Percentiles rank a stretch among this genome's conserved stretches.
These are phyloP conservation scores for Cephalopterus ornatus DNA, from an alignment of 2,113 vertebrate genomes.

Conservation along the genomic window DNA sequence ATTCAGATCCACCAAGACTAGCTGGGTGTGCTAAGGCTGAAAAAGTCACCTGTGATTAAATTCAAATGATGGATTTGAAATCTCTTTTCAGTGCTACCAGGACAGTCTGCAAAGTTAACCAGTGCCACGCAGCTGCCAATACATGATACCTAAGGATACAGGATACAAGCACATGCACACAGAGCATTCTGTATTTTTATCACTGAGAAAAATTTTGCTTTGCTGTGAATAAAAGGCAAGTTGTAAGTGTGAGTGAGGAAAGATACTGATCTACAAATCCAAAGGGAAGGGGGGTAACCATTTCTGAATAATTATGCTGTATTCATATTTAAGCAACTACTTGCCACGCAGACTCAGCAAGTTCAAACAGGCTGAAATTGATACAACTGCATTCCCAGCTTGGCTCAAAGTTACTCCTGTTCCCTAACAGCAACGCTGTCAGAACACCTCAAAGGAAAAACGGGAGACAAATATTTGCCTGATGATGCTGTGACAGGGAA, in stretches of 20 bases:
- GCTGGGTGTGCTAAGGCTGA: background rate
- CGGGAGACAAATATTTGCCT: conserved; percentile 5
- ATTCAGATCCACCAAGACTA: background rate
- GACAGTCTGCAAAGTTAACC: background rate
- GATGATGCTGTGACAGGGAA: conserved; percentile 37
- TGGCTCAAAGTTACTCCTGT: background rate
- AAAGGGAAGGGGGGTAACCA: background rate
- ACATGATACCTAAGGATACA: background rate
- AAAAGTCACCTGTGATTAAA: background rate
- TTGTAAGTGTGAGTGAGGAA: background rate
- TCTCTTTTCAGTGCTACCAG: background rate
- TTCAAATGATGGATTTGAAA: background rate
- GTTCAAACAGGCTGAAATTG: conserved; percentile 51
- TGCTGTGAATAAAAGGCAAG: background rate
- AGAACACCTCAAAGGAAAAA: conserved; percentile 42
- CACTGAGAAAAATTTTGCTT: background rate
- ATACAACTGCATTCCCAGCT: conserved; percentile 16
- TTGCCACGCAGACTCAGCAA: conserved; percentile 20
- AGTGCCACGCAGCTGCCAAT: background rate
- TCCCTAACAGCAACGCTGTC: background rate
- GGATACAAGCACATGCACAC: background rate
- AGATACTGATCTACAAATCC: conserved; percentile 33
- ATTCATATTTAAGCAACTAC: conserved; percentile 32
- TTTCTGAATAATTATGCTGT: conserved; percentile 29
- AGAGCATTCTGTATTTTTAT: background rate